phyloP scores from a whole-genome alignment of 2,113 vertebrate genomes.

The Chlamydotis undulata region DNA sequence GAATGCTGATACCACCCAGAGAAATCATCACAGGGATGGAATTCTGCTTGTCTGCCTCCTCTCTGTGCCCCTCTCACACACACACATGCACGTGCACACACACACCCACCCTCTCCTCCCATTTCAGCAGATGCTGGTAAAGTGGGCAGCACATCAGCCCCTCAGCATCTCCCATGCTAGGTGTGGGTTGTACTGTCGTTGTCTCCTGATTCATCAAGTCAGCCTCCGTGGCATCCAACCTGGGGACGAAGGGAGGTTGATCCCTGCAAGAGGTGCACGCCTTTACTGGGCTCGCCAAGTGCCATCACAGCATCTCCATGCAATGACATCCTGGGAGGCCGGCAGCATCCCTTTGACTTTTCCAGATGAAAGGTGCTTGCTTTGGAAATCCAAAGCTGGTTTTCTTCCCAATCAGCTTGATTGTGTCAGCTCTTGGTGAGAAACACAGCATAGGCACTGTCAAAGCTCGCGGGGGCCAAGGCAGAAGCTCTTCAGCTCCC shows the following conservation, averaged over 20 bases:
- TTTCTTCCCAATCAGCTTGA: neutral
- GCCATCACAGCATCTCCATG: rapidly evolving
- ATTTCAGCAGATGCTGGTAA: neutral
- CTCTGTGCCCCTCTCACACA: neutral
- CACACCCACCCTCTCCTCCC: neutral
- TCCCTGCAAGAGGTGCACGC: neutral
- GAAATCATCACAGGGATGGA: neutral
- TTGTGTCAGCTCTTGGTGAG: neutral
- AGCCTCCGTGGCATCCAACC: neutral
- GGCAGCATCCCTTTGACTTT: neutral
- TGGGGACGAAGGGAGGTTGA: neutral
- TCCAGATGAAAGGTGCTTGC: neutral
- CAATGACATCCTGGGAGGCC: neutral
- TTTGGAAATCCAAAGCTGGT: neutral
- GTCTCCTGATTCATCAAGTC: neutral
- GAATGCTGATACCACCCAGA: neutral
- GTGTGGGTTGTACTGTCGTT: neutral
- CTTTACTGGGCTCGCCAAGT: rapidly evolving
- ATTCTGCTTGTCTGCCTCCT: neutral
- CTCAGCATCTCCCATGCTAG: neutral
- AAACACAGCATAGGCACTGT: neutral
- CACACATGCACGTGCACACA: rapidly evolving
- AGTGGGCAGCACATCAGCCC: neutral
- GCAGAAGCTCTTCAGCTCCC: neutral
- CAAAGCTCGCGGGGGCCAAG: neutral